Evolutionary conservation across 1,140 invertebrate genomes (phyloP).

Genomic region (Bombyx mori): ASM3026992v2 NC_085109.1:5484501-5485000

Average conservation of each 20-base stretch:
- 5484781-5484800: conserved; percentile 26
- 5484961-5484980: no score
- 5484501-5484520: conserved; percentile 63
- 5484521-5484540: conserved; percentile 68
- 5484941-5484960: no score
- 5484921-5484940: no score
- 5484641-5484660: conserved; percentile 65
- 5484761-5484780: conserved; percentile 44
- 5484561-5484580: conserved; percentile 66
- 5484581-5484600: conserved; percentile 69
- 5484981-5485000: no score
- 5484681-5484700: conserved; percentile 63
- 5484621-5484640: conserved; percentile 59
- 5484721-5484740: conserved; percentile 61
- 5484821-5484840: conserved; percentile 24
- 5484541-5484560: conserved; percentile 63
- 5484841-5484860: no score
- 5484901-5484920: no score
- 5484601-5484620: conserved; percentile 61
- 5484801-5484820: conserved; percentile 56
- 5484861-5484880: no score
- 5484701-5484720: conserved; percentile 61
- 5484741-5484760: conserved; percentile 61
- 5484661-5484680: conserved; percentile 66
- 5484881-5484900: no score